Base-by-base conservation (phyloP, 2,888 invertebrate species). In the Metopia argyrocephala region DNA sequence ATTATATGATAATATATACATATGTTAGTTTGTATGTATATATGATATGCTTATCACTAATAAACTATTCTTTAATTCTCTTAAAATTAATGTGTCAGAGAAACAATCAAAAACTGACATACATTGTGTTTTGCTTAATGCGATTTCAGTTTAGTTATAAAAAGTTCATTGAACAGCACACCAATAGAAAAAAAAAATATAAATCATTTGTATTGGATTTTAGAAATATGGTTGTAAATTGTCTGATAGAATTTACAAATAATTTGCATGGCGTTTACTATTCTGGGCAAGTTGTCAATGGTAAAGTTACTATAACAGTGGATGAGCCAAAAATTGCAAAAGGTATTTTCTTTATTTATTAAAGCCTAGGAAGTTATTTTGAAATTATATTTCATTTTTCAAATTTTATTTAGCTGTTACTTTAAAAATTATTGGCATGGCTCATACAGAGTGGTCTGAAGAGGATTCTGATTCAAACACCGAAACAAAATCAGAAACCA, bases 301-400 rank as follows among this genome's bases (percentile, higher is more conserved):
- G 83, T n/a, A 75, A 61, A 54, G n/a, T 83, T 2, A 80, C 73
- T 5, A 12, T 82, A 15, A 56, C 68, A 15, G 52, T 64, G 1
- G 80, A 80, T 31, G 54, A 70, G 20, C 45, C n/a, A 3, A 76
- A 79, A 50, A 48, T 38, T 15, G 76, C 74, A 1, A 68, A 82
- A 74, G 74, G 75, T 80, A 46, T n/a, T 21, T 50, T 18, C 4
- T 25, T 48, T 21, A 12, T 2, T 54, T 54, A 62, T 7, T 62
- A 5, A 20, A 3, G 3, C 1, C 15, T 12, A 5, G 12, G 12
- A 69, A 83, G 18, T 84, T 85, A 2, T 83, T 86, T 82, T 85
- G 86, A 88, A 69, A 28, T 50, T n/a, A 2, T 3, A 21, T 31
- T 25, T n/a, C 2, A 38, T n/a, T 28, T 12, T 50, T 45, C 61